Evolutionary conservation across 2,113 vertebrate species (phyloP), one percentile per base, ranked within the genome.

Genomic region (Excalfactoria chinensis): DNA sequence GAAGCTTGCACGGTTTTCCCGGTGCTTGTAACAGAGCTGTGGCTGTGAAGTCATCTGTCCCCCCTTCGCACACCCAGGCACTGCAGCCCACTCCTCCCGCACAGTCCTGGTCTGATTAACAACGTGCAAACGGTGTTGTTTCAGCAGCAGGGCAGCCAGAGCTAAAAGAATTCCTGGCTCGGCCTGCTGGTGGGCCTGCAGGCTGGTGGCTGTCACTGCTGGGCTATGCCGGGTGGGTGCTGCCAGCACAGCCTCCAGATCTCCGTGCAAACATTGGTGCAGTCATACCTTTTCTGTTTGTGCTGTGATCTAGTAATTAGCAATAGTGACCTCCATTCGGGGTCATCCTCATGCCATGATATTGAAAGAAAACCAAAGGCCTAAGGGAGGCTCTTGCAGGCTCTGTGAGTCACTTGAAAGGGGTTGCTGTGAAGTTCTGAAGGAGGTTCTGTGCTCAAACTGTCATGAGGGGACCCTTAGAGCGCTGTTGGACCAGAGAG

Each of bases 271-370:
- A 53, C 51, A 9, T 53, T 5, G 3, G 34, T 9, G 3, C 87
- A 60, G 89, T 58, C 35, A 70, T 92, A 64, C 43, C 43, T 44
- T 92, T 60, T 17, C 20, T 63, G 67, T 89, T 89, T 88, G 46
- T 68, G 79, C 56, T 23, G 76, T 83, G 40, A 62, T 86, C 41
- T 71, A 68, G 64, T 91, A 91, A 83, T 96, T 87, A 88, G 64
- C 82, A 70, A 23, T 77, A 67, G 85, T 88, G 51, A 68, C 72
- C 43, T 93, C 43, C 25, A 51, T 80, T 89, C 44, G 78, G 64
- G 75, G 59, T 92, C 71, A 86, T 15, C 0, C 60, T 53, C 13
- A 5, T 32, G 30, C 69, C 59, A 34, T 87, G 51, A 40, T 80
- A 60, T 53, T 87, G 85, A 68, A 90, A 67, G 20, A 48, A 48